phyloP scores from a whole-genome alignment of 2,888 invertebrate species.

The Chalcosyrphus nemorum region DNA sequence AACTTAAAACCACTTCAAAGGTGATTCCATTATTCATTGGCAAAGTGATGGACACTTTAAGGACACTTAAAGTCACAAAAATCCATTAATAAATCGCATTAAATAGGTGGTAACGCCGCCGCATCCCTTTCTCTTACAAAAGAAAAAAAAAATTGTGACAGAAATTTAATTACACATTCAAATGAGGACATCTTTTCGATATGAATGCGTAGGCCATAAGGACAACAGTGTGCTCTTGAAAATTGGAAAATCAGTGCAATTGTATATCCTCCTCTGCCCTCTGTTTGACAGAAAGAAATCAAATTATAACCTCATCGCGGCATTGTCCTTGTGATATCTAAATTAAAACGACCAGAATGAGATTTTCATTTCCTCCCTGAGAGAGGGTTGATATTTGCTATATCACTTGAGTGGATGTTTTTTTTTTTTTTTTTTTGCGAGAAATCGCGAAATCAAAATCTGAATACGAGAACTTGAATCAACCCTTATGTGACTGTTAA shows the following conservation, averaged over 20 bases:
- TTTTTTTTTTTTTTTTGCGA: too few species aligned
- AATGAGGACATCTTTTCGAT: slow-evolving; percentile 56
- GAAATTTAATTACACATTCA: slow-evolving; percentile 72
- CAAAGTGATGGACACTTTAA: slow-evolving; percentile 67
- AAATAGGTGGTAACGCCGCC: slow-evolving; percentile 41
- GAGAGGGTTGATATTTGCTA: slow-evolving; percentile 5
- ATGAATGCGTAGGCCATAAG: slow-evolving; percentile 33
- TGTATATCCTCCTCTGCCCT: slow-evolving; percentile 29
- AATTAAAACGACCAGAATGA: slow-evolving; percentile 61
- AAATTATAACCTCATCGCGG: background rate
- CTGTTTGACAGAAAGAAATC: background rate
- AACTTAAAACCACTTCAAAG: slow-evolving; percentile 72
- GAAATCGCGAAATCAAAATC: slow-evolving; percentile 47
- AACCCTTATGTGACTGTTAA: slow-evolving; percentile 61
- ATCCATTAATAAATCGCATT: slow-evolving; percentile 73
- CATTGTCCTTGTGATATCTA: slow-evolving; percentile 51
- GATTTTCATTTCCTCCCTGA: slow-evolving; percentile 28
- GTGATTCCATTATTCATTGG: slow-evolving; percentile 63
- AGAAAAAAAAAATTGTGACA: slow-evolving; percentile 21
- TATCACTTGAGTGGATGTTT: slow-evolving; percentile 26
- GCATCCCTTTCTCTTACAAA: slow-evolving; percentile 23
- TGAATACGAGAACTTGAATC: slow-evolving; percentile 22
- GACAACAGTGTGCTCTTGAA: slow-evolving; percentile 53
- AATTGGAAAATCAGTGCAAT: slow-evolving; percentile 55
- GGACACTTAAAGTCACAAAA: slow-evolving; percentile 69